These are phyloP conservation scores for Crotalus tigris DNA, from an alignment of 2,113 vertebrate species.

Conservation along the genomic window DNA sequence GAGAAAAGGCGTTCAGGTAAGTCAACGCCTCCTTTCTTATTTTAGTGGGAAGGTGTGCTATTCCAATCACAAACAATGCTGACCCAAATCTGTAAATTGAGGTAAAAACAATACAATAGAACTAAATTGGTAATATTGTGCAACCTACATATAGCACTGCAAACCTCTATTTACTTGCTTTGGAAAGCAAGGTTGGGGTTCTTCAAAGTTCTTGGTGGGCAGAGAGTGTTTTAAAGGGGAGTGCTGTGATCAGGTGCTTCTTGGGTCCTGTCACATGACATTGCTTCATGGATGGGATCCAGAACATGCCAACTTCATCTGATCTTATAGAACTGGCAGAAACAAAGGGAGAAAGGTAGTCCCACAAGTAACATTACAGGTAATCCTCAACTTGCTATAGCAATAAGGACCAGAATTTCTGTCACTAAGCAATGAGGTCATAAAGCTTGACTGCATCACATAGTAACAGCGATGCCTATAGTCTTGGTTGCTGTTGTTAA, in stretches of 20 bases:
- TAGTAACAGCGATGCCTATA: not conserved
- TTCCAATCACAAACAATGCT: not conserved
- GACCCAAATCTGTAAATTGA: not conserved
- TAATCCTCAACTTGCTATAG: not conserved
- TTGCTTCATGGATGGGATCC: not conserved
- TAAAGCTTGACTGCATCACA: not conserved
- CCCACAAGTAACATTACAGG: not conserved
- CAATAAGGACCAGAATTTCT: not conserved
- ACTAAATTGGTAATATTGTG: not conserved
- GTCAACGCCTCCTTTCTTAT: too few relatives aligned
- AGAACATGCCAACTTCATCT: not conserved
- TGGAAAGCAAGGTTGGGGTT: not conserved
- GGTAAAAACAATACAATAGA: not conserved
- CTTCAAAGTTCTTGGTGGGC: not conserved
- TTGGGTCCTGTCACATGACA: not conserved
- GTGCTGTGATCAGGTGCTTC: not conserved
- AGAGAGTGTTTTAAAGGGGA: not conserved
- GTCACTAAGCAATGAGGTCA: not conserved
- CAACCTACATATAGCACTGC: not conserved
- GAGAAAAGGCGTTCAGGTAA: too few relatives aligned
- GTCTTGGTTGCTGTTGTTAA: not conserved
- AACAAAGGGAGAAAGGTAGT: not conserved
- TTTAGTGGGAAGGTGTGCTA: not conserved
- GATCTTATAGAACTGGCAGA: not conserved
- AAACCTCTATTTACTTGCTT: not conserved